phyloP scores from a whole-genome alignment of 2,888 invertebrate genomes.

The Pammene fasciana region DNA sequence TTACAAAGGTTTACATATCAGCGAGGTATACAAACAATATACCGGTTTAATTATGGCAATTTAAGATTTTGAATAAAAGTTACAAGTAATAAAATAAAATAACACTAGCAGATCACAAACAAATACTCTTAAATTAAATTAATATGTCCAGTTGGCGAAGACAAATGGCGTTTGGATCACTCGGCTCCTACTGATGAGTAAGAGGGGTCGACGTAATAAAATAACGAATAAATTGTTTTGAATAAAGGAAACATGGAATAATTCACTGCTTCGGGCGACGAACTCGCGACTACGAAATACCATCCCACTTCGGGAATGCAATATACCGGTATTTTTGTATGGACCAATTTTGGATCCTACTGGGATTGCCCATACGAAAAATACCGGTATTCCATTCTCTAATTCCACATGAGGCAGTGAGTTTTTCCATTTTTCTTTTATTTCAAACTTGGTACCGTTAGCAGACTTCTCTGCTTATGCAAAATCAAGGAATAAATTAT shows the following conservation, averaged over 20 bases:
- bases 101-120: constrained; percentile 81
- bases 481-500: constrained; percentile 53
- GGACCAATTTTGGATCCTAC: too few species aligned
- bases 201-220: constrained; percentile 74
- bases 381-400: too few species aligned
- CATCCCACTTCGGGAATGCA: too few species aligned
- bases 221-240: constrained; percentile 24
- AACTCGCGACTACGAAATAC: too few species aligned
- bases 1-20: constrained; percentile 45
- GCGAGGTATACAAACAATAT: constrained; percentile 62
- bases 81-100: constrained; percentile 74
- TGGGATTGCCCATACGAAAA: too few species aligned
- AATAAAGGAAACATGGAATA: too few species aligned
- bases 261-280: too few species aligned
- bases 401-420: too few species aligned
- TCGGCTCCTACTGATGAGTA: constrained; percentile 67
- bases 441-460: too few species aligned
- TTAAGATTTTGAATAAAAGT: constrained; percentile 71
- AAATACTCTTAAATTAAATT: constrained; percentile 71
- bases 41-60: constrained; percentile 77
- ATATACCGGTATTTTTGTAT: too few species aligned
- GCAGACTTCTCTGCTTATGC: too few species aligned
- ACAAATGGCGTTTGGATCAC: constrained; percentile 80
- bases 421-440: too few species aligned
- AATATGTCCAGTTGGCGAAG: constrained; percentile 81